Percentiles rank a stretch among this genome's conserved stretches.
Evolutionary conservation across 1,140 invertebrate species (phyloP).

Genomic region (Nasonia giraulti): DNA sequence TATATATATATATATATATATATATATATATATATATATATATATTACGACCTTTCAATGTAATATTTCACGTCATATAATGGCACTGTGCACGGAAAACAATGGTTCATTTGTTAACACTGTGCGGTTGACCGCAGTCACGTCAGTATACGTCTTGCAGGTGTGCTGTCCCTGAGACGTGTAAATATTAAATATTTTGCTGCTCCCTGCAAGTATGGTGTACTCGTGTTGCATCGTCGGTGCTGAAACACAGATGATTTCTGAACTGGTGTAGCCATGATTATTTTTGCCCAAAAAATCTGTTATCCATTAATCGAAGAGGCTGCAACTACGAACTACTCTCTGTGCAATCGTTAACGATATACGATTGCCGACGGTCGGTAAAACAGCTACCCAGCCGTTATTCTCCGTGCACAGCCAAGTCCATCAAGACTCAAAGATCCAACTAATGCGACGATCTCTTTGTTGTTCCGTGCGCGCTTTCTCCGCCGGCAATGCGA

Average conservation of each 20-base stretch:
- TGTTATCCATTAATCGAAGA: no score
- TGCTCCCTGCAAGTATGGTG: no score
- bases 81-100: neutral
- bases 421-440: neutral
- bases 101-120: neutral
- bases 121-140: neutral
- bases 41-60: neutral
- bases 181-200: no score
- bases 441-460: neutral
- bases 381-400: neutral
- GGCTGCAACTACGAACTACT: no score
- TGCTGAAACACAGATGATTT: no score
- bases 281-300: no score
- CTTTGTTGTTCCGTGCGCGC: neutral
- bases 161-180: neutral
- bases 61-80: neutral
- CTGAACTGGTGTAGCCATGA: no score
- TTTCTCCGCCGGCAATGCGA: neutral
- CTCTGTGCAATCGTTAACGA: no score
- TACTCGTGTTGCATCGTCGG: no score
- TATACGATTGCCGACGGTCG: neutral
- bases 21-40: neutral
- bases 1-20: neutral
- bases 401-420: neutral
- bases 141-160: neutral